Evolutionary conservation across 2,888 invertebrate genomes (phyloP), one percentile per base, ranked within the genome.

Genomic region (Hecatera dysodea): DNA sequence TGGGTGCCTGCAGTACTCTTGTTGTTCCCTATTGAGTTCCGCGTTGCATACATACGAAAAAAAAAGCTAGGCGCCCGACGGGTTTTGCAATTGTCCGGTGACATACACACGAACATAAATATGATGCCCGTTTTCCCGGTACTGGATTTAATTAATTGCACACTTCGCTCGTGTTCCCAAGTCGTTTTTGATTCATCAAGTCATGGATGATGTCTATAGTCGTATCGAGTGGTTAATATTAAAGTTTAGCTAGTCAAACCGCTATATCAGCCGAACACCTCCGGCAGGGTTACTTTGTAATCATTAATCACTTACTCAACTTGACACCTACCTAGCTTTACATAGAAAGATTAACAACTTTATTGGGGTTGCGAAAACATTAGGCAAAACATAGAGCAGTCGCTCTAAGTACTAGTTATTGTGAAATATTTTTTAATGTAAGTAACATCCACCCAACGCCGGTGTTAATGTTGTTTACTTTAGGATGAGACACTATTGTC

Each of bases 291-390:
- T 42, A 67, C 53, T 66, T n/a, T 55, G 17, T 53, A 59, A 57
- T 39, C 55, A 74, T 72, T 71, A 75, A 75, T 78, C 53, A 78
- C 56, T 80, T 59, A 33, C 59, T 64, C 63, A 65, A 64, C 60
- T 61, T 68, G 44, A 67, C 57, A 53, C 46, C 53, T 72, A 53
- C 75, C 22, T 53, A 50, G 24, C 27, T 65, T 27, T 24, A 76
- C 9, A 52, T 15, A 44, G 6, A 19, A 44, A 52, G 24, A 46
- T 46, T 9, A 42, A 29, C 62, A 44, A 60, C 48, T 52, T 55
- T 72, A 75, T 64, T 50, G 39, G 71, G 42, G 42, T 78, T 78
- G 61, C 78, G 71, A 75, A 78, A 63, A 78, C 27, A 63, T 77
- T 62, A 46, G 57, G 46, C 42, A 44, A 69, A 61, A 56, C 48